Base-by-base conservation (phyloP, 2,888 invertebrate genomes). In the Eudasyphora cyanicolor region DNA sequence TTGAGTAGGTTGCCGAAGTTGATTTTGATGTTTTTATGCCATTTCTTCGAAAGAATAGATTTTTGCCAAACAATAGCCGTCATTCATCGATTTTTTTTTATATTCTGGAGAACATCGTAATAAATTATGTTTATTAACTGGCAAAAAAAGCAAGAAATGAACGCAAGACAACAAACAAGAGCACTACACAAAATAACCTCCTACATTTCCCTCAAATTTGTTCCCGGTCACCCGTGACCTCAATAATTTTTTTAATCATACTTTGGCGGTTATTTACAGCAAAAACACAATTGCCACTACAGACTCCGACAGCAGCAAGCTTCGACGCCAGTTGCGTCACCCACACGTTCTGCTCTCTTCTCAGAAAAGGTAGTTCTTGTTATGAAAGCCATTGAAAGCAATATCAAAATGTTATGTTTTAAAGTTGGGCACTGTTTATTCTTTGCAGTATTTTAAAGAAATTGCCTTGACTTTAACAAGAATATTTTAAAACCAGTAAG, bases 321-420 rank as follows among this genome's bases (percentile, higher is more conserved):
- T 10, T n/a, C 60, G 60, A 38, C 75, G 54, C 64, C 51, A 76
- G 57, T 17, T 29, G 42, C 57, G 42, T 64, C 67, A 57, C 24
- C 19, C 38, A 38, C 42, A 71, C 45, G 21, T 49, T 1, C 51
- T 38, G 45, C 24, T 10, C 3, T 45, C 21, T 19, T 8, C 38
- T 60, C 38, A 57, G 76, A 21, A 19, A 19, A 64, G 51, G 49
- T n/a, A n/a, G 10, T 19, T n/a, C 54, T 78, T 71, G 14, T 45
- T 64, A 70, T 70, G 62, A 62, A 75, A 73, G 57, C 12, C 64
- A 21, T 19, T 14, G 57, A 10, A n/a, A n/a, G n/a, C n/a, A 76
- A 57, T 67, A 79, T 82, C 76, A 82, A 76, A 60, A 76, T 76
- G n/a, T n/a, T n/a, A n/a, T n/a, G n/a, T n/a, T n/a, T n/a, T n/a